These are phyloP conservation scores for Heterodera schachtii DNA, from an alignment of 1,140 invertebrate species.

Conservation along the genomic window DNA sequence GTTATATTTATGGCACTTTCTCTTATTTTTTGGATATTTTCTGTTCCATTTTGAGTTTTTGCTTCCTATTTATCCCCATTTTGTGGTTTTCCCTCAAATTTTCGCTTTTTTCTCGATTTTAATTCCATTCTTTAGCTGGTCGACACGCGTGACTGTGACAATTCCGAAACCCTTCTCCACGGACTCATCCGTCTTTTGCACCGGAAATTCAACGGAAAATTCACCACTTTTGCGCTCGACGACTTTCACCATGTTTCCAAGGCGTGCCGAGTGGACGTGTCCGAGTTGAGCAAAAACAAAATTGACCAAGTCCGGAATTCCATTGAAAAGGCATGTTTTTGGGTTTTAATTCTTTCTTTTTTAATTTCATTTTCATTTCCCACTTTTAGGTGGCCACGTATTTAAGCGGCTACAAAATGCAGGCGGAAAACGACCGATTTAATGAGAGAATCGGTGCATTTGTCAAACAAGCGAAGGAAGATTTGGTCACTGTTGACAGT, in stretches of 20 bases:
- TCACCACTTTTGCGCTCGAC: slow-evolving; percentile 34
- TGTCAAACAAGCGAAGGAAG: slow-evolving; percentile 35
- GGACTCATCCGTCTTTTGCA: slow-evolving; percentile 39
- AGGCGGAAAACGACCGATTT: slow-evolving; percentile 39
- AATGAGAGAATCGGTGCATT: slow-evolving; percentile 45
- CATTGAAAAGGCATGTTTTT: neutral
- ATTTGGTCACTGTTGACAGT: slow-evolving; percentile 41
- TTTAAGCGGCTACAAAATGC: slow-evolving; percentile 42
- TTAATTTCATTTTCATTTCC: neutral
- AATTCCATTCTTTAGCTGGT: slow-evolving; percentile 40
- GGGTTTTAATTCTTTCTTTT: too few relatives aligned
- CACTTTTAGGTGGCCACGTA: slow-evolving; percentile 37
- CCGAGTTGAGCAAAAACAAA: slow-evolving; percentile 31
- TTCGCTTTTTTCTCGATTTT: too few relatives aligned
- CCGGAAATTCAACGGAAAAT: slow-evolving; percentile 42
- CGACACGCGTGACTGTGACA: slow-evolving; percentile 46
- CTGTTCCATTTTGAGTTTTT: too few relatives aligned
- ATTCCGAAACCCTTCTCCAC: slow-evolving; percentile 48
- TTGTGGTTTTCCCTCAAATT: too few relatives aligned
- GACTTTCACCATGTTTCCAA: slow-evolving; percentile 47
- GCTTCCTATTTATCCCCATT: too few relatives aligned
- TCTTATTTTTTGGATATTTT: slow-evolving; percentile 17
- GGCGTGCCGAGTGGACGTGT: slow-evolving; percentile 36
- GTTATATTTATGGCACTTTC: neutral
- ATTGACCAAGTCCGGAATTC: slow-evolving; percentile 6